Evolutionary conservation across 2,113 vertebrate genomes (phyloP).

Genomic region (human): DNA sequence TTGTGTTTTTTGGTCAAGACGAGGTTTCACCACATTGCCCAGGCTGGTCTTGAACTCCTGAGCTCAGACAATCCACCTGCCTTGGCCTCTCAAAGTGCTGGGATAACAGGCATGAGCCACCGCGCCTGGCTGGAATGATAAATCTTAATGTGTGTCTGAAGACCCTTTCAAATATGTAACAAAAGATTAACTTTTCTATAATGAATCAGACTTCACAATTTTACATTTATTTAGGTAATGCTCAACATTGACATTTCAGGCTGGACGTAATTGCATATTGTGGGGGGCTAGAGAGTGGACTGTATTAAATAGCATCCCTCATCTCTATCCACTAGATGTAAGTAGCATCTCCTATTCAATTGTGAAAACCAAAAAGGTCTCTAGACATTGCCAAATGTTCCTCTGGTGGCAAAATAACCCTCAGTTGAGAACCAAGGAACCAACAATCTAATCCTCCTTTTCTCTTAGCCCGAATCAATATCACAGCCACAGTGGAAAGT

Average conservation of each 20-base stretch:
- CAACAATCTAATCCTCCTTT: not conserved
- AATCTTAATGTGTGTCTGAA: not conserved
- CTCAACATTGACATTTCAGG: not conserved
- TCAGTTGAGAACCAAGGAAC: not conserved
- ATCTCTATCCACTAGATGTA: not conserved
- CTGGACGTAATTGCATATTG: not conserved
- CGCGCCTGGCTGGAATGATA: not conserved
- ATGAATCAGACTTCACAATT: not conserved
- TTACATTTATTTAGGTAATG: not conserved
- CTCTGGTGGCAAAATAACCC: not conserved
- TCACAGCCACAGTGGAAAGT: not conserved
- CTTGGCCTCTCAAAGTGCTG: too few relatives aligned
- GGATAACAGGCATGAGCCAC: too few relatives aligned
- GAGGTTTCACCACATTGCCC: too few relatives aligned
- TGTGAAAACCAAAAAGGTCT: conserved; percentile 19
- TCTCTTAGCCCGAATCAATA: conserved; percentile 16
- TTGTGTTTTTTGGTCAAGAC: too few relatives aligned
- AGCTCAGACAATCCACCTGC: too few relatives aligned
- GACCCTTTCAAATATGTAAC: not conserved
- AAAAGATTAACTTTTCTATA: not conserved
- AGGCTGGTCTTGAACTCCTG: too few relatives aligned
- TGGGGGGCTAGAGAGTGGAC: not conserved
- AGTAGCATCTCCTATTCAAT: not conserved
- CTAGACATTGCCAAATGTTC: conserved; percentile 22
- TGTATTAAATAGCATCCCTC: not conserved